Evolutionary conservation across 2,113 vertebrate species (phyloP).

Genomic region (Asarcornis scutulata): DNA sequence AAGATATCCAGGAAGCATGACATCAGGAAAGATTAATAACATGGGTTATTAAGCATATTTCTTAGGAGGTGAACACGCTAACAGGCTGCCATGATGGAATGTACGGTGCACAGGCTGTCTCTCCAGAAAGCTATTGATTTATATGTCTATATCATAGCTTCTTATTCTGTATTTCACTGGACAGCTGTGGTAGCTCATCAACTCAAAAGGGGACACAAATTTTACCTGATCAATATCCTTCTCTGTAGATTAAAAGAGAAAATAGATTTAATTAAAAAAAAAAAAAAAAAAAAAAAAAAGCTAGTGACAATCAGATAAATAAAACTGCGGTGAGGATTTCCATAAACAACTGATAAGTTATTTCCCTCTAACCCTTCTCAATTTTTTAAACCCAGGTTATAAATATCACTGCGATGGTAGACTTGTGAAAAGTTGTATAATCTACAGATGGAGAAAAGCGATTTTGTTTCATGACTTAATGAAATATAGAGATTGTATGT

Average conservation of each 20-base stretch:
- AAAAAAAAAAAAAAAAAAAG: not conserved
- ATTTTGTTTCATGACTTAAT: conserved; percentile 9
- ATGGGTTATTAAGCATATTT: not conserved
- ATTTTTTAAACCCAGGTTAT: not conserved
- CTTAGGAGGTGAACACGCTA: conserved; percentile 29
- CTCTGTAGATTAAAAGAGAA: conserved; percentile 55
- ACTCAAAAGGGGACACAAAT: conserved; percentile 34
- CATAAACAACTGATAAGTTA: not conserved
- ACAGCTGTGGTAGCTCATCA: not conserved
- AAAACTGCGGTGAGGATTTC: not conserved
- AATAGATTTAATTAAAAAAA: conserved; percentile 40
- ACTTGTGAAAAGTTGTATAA: conserved; percentile 7
- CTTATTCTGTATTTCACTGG: conserved; percentile 40
- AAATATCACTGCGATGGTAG: conserved; percentile 34
- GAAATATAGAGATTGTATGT: not conserved
- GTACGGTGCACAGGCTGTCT: conserved; percentile 6
- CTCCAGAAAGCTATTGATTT: conserved; percentile 51
- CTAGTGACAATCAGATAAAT: not conserved
- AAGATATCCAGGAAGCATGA: not conserved
- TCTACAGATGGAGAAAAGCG: conserved; percentile 33
- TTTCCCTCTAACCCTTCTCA: not conserved
- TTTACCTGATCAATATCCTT: conserved; percentile 50
- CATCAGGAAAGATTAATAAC: not conserved
- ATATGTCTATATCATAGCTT: conserved; percentile 29
- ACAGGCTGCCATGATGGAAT: conserved; percentile 52